phyloP scores from a whole-genome alignment of 2,797 vertebrate genomes.

The Pogoniulus pusillus region DNA sequence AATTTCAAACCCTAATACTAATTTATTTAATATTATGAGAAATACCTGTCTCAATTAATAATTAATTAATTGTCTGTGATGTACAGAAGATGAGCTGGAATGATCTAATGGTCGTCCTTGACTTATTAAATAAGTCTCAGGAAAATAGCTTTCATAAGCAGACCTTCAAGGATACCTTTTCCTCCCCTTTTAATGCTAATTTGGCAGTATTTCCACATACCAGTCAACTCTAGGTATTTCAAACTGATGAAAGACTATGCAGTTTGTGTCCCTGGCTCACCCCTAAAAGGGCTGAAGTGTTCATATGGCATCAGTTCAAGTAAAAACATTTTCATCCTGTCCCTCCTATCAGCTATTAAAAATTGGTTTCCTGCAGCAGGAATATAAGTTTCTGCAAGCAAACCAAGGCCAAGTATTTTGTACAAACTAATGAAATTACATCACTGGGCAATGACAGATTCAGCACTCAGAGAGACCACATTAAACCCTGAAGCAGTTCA shows the following conservation, averaged over 20 bases:
- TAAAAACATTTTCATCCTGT: neutral
- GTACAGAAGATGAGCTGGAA: neutral
- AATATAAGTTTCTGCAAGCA: slow-evolving; percentile 12
- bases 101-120: neutral
- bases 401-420: slow-evolving; percentile 7
- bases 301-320: slow-evolving; percentile 9
- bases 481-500: slow-evolving; percentile 22
- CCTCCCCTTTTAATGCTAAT: neutral
- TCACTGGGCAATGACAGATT: slow-evolving; percentile 23
- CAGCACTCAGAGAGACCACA: slow-evolving; percentile 4
- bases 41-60: slow-evolving; percentile 57
- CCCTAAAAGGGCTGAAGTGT: neutral
- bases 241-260: neutral
- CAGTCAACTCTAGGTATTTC: neutral
- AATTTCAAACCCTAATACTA: no score
- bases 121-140: neutral
- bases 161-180: neutral
- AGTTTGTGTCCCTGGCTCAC: neutral
- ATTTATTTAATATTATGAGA: slow-evolving; percentile 48
- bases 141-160: neutral
- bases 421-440: slow-evolving; percentile 30
- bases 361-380: neutral
- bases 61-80: neutral
- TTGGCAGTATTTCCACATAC: neutral
- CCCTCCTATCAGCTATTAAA: slow-evolving; percentile 24